Base-by-base conservation (phyloP, 2,113 vertebrate genomes). In the Girardinichthys multiradiatus region DNA sequence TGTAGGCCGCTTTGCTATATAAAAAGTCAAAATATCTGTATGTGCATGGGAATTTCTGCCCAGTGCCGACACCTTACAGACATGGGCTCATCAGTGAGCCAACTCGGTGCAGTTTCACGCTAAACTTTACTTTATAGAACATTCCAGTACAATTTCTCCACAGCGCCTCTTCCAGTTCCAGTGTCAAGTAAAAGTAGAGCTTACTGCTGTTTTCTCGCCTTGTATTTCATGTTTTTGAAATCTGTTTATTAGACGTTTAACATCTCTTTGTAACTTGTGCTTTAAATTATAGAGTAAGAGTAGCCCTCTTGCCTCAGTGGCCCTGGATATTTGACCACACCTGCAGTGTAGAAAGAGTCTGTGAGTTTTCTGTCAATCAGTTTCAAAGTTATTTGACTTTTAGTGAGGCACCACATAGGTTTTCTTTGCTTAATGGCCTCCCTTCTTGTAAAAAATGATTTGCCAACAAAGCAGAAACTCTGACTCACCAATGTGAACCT, bases 401-500 rank as follows among this genome's bases (percentile, higher is more conserved):
- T 12, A 30, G 33, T 7, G 5, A 60, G 39, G 54, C 15, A 2
- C 33, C 11, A 1, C 30, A 28, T 54, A 68, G 48, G 14, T 66
- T 12, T 14, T 33, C 57, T 29, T 57, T 69, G 15, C 27, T 57
- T n/a, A 64, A 8, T 11, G 0, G 12, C 19, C 21, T n/a, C 14
- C 6, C 30, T 19, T 21, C 39, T 11, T 19, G 17, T 9, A 4
- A 27, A 45, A 45, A 15, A n/a, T n/a, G n/a, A n/a, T n/a, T n/a
- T n/a, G n/a, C n/a, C n/a, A n/a, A n/a, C 21, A 76, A 57, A 12
- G 21, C 37, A 62, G 45, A 35, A 72, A 82, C 57, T 70, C 51
- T 86, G 83, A 90, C 33, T 88, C 80, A 87, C 74, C 72, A 65
- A 81, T 80, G 78, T 77, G 68, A 63, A 60, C n/a, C 74, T 39